Evolutionary conservation across 2,888 invertebrate species (phyloP).

Genomic region (Ectobius pallidus): DNA sequence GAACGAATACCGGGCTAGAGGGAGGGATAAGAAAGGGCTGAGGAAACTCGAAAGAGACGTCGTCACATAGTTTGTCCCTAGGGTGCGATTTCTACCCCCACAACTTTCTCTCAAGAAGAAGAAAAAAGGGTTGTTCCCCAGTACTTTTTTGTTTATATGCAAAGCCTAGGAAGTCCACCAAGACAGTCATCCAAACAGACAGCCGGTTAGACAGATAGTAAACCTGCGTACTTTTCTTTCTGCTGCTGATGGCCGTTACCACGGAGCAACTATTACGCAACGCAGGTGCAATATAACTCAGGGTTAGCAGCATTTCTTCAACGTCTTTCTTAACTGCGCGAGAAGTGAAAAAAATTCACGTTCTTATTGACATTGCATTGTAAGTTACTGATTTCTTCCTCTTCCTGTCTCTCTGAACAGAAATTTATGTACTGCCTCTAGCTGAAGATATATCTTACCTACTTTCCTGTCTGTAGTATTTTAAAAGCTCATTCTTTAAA

Average conservation of each 20-base stretch:
- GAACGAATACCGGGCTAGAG: background rate
- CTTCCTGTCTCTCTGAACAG: too few relatives aligned
- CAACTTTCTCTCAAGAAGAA: background rate
- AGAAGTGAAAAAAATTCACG: background rate
- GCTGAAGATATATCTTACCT: too few relatives aligned
- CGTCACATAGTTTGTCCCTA: background rate
- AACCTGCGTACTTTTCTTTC: background rate
- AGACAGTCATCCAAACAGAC: background rate
- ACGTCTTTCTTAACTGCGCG: background rate
- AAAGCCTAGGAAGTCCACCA: background rate
- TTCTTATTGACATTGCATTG: background rate
- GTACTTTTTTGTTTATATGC: background rate
- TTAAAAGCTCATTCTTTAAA: too few relatives aligned
- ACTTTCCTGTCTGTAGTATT: too few relatives aligned
- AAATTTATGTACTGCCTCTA: too few relatives aligned
- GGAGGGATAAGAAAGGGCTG: background rate
- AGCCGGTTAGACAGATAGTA: background rate
- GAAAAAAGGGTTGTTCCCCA: background rate
- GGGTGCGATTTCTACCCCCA: background rate
- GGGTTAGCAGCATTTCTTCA: background rate
- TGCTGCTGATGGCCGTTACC: background rate
- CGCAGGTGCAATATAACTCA: background rate
- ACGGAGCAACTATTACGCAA: background rate
- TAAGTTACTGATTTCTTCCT: background rate
- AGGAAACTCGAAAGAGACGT: background rate